These are phyloP conservation scores for Micrasema minimum DNA, from an alignment of 1,140 invertebrate genomes.

Conservation along the genomic window DNA sequence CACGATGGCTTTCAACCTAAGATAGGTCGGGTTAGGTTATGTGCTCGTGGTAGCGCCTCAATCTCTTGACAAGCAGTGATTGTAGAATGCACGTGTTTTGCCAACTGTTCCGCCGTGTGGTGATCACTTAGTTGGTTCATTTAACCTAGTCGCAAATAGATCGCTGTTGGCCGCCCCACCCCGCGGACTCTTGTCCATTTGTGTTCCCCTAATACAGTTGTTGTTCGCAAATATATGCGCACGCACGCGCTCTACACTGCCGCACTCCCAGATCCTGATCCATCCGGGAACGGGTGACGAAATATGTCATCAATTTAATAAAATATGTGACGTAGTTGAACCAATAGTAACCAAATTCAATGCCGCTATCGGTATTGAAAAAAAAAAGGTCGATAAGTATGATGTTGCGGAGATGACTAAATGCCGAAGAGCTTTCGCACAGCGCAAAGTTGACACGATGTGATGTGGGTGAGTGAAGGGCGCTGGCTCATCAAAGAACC, in stretches of 20 bases:
- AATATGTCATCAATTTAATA: conserved; percentile 11
- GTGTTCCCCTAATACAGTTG: conserved; percentile 9
- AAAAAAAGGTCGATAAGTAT: too few relatives aligned
- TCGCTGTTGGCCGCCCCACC: conserved; percentile 27
- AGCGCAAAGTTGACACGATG: too few relatives aligned
- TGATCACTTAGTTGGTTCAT: conserved; percentile 52
- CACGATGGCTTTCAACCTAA: too few relatives aligned
- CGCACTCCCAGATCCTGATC: background rate
- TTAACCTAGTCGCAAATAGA: conserved; percentile 53
- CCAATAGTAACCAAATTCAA: too few relatives aligned
- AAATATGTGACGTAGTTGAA: too few relatives aligned
- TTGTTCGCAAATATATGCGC: conserved; percentile 26
- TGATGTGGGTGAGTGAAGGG: too few relatives aligned
- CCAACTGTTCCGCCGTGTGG: conserved; percentile 32
- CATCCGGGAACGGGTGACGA: background rate
- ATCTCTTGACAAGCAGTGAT: conserved; percentile 27
- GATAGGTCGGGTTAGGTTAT: too few relatives aligned
- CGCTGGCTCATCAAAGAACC: too few relatives aligned
- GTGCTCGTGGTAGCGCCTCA: too few relatives aligned
- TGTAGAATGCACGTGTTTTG: conserved; percentile 34
- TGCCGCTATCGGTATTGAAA: too few relatives aligned
- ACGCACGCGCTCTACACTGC: background rate
- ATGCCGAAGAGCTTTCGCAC: too few relatives aligned
- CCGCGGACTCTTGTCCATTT: background rate
- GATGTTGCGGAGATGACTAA: too few relatives aligned